Evolutionary conservation across 2,797 vertebrate species (phyloP).

Genomic region (Coluber constrictor): DNA sequence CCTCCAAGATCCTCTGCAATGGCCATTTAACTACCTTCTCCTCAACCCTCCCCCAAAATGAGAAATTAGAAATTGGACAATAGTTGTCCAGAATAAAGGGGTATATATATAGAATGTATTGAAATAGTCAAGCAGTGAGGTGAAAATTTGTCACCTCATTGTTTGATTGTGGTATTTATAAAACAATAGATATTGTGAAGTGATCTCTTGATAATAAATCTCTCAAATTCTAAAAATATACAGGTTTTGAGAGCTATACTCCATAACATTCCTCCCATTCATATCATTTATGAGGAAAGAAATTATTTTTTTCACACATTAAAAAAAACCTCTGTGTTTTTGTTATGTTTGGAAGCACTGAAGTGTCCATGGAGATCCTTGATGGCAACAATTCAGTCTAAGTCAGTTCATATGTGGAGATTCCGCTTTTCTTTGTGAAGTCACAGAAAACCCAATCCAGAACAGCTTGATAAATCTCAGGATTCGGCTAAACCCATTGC

Average conservation of each 20-base stretch:
- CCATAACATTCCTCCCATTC: background rate
- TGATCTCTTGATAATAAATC: background rate
- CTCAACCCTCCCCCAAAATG: background rate
- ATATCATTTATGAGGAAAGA: background rate
- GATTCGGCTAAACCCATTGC: background rate
- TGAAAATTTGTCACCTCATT: background rate
- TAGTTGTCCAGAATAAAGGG: background rate
- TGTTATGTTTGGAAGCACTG: background rate
- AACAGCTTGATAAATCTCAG: background rate
- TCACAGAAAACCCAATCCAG: background rate
- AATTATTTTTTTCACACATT: background rate
- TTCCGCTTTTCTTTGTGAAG: background rate
- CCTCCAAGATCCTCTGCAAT: background rate
- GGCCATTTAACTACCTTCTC: background rate
- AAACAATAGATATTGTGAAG: background rate
- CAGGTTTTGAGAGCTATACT: background rate
- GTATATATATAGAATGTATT: background rate
- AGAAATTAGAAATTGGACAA: background rate
- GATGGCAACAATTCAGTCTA: background rate
- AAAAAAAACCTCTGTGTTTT: background rate
- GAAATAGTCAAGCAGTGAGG: background rate
- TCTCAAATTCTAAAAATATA: background rate
- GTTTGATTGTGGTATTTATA: background rate
- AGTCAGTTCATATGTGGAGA: background rate
- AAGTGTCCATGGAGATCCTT: background rate